Evolutionary conservation across 2,797 vertebrate genomes (phyloP).

Genomic region (Centropyge bicolor): DNA sequence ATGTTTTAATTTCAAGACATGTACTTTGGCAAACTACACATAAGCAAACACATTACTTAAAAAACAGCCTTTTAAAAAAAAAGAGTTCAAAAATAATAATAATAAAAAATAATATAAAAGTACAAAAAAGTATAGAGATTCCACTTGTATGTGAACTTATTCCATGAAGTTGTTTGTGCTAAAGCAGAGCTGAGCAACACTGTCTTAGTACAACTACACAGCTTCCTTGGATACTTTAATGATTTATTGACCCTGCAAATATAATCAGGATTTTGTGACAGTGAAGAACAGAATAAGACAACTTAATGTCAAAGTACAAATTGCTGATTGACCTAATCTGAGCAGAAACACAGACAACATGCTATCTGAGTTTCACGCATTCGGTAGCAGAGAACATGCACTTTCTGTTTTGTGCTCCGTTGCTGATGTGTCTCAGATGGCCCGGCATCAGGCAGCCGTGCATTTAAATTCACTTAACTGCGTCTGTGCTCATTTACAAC

Average conservation of each 20-base stretch:
- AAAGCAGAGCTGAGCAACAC: background rate
- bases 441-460: slow-evolving; percentile 11
- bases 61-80: too few species aligned
- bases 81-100: too few species aligned
- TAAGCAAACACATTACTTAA: too few species aligned
- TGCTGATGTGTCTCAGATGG: slow-evolving; percentile 36
- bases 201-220: background rate
- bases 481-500: slow-evolving; percentile 50
- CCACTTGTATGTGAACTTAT: too few species aligned
- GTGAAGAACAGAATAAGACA: background rate
- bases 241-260: background rate
- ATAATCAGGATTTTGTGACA: background rate
- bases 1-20: too few species aligned
- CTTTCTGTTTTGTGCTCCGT: slow-evolving; percentile 25
- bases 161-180: too few species aligned
- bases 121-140: background rate
- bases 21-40: too few species aligned
- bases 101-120: too few species aligned
- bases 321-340: background rate
- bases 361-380: background rate
- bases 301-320: background rate
- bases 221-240: background rate
- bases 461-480: slow-evolving; percentile 57
- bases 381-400: slow-evolving; percentile 7
- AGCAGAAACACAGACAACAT: background rate